Conservation (phyloP, 2,797 vertebrate species). For the Megaceryle alcyon region DNA sequence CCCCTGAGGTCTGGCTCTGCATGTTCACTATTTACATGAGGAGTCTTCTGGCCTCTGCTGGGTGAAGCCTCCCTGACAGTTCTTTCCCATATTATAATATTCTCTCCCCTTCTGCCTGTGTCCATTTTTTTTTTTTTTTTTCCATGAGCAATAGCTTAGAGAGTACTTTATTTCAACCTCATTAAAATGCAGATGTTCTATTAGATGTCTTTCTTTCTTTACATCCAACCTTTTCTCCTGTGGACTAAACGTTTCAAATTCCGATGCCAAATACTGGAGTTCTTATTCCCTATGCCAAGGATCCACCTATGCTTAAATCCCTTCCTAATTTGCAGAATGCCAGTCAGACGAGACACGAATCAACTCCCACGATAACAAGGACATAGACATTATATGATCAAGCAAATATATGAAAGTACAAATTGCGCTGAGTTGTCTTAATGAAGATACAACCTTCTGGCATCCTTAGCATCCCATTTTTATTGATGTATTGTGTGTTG, state of each 20-base stretch:
- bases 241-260: background rate
- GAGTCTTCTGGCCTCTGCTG: background rate
- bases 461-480: background rate
- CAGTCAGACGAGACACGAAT: background rate
- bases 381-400: background rate
- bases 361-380: background rate
- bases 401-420: background rate
- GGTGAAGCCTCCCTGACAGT: background rate
- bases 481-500: background rate
- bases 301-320: background rate
- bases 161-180: background rate
- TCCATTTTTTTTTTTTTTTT: background rate
- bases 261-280: background rate
- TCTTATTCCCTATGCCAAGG: background rate
- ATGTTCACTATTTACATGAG: background rate
- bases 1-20: background rate
- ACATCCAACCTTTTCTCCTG: background rate
- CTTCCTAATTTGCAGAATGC: background rate
- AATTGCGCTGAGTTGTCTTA: background rate
- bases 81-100: background rate
- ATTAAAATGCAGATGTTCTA: background rate
- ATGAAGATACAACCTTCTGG: background rate
- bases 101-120: background rate
- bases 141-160: background rate
- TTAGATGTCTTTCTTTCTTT: background rate